Conservation (phyloP, 92 coral and sea anemone species). For the Blastomussa wellsi region DNA sequence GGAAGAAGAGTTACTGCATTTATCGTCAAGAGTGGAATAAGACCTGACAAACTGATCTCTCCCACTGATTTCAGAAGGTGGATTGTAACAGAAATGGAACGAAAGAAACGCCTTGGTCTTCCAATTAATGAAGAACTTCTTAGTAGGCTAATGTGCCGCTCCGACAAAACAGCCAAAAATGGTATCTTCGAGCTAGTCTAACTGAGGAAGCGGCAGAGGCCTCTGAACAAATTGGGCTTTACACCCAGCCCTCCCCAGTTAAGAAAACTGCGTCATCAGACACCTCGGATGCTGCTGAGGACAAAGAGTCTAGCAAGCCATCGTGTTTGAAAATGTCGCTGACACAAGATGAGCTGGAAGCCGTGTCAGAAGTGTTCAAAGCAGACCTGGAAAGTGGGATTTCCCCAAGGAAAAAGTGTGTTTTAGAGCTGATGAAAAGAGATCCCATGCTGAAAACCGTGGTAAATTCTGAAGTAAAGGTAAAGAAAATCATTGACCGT, state of each 20-base stretch:
- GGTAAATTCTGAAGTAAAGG: not conserved
- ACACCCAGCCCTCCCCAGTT: not conserved
- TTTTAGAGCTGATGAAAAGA: no score
- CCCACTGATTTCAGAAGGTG: conserved; percentile 17
- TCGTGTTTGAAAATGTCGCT: not conserved
- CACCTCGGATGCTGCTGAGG: not conserved
- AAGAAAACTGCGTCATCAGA: not conserved
- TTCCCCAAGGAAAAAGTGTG: no score
- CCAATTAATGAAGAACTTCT: not conserved
- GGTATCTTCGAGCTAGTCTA: not conserved
- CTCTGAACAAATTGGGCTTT: not conserved
- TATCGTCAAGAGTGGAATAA: not conserved
- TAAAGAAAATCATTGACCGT: not conserved
- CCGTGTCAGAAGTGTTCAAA: not conserved
- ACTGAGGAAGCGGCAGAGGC: conserved; percentile 18
- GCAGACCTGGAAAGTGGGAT: no score
- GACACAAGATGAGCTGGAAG: not conserved
- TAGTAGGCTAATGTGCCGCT: conserved; percentile 1
- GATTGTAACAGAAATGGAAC: not conserved
- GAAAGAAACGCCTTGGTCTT: not conserved
- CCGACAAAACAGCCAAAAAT: not conserved
- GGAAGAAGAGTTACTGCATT: not conserved
- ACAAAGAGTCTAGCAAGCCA: not conserved
- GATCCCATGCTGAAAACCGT: no score
- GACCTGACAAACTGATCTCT: not conserved